Conservation (phyloP, 1,140 invertebrate genomes). For the Oppia nitens region DNA sequence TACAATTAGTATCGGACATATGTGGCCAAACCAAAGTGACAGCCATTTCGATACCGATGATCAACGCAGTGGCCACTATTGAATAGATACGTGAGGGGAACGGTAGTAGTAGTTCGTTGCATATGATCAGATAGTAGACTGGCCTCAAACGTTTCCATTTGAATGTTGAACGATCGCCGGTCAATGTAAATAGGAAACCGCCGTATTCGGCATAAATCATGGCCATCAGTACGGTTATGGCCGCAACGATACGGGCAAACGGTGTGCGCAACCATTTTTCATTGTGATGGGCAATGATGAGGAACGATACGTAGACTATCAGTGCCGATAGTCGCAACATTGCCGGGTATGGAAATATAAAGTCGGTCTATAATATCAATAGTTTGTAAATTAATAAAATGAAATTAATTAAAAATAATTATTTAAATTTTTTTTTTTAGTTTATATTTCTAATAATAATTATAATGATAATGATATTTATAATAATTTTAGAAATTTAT, state of each 20-base stretch:
- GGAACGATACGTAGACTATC: slow-evolving; percentile 7
- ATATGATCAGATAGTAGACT: slow-evolving; percentile 14
- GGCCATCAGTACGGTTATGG: background rate
- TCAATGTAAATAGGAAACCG: background rate
- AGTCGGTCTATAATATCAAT: slow-evolving; percentile 29
- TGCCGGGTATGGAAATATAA: background rate
- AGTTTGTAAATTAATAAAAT: background rate
- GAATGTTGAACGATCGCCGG: background rate
- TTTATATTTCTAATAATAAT: background rate
- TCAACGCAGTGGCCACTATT: background rate
- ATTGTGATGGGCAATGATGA: background rate
- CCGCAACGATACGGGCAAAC: slow-evolving; percentile 4
- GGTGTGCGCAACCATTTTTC: slow-evolving; percentile 1
- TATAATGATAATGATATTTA: background rate
- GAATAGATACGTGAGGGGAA: slow-evolving; percentile 9
- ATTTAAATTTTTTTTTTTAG: background rate
- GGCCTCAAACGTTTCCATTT: background rate
- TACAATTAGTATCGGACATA: background rate
- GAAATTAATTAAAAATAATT: background rate
- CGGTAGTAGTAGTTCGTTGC: slow-evolving; percentile 11
- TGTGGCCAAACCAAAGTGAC: background rate
- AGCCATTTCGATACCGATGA: background rate
- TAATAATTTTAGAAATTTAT: background rate
- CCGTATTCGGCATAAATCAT: slow-evolving; percentile 11
- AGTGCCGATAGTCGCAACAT: background rate